These are phyloP conservation scores for Parnassius orleans DNA, from an alignment of 2,888 invertebrate genomes.

Conservation along the genomic window DNA sequence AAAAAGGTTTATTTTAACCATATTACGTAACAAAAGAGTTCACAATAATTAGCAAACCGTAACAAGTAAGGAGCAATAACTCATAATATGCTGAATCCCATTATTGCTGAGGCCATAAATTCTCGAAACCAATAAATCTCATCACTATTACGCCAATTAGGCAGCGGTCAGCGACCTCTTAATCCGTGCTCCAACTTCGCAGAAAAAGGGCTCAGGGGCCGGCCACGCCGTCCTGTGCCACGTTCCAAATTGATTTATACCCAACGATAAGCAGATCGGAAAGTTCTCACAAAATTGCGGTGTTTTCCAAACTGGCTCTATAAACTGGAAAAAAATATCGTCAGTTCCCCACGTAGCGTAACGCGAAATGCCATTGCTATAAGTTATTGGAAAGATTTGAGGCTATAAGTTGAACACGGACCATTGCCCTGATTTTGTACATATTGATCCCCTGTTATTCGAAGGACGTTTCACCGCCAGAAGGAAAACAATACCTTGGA, in stretches of 20 bases:
- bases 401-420: slow-evolving; percentile 54
- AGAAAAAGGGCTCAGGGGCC: slow-evolving; percentile 67
- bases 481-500: slow-evolving; percentile 45
- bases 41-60: slow-evolving; percentile 2
- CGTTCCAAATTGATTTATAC: slow-evolving; percentile 77
- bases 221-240: slow-evolving; percentile 57
- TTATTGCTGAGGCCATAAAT: slow-evolving; percentile 38
- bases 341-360: slow-evolving; percentile 50
- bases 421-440: slow-evolving; percentile 65
- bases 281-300: slow-evolving; percentile 37
- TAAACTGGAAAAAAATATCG: slow-evolving; percentile 51
- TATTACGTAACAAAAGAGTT: neutral
- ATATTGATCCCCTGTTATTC: slow-evolving; percentile 65
- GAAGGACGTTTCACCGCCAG: slow-evolving; percentile 39
- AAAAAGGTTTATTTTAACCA: no score
- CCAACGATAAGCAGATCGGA: slow-evolving; percentile 66
- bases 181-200: slow-evolving; percentile 58
- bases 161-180: slow-evolving; percentile 65
- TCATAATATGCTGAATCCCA: slow-evolving; percentile 31
- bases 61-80: slow-evolving; percentile 22
- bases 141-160: slow-evolving; percentile 76
- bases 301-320: slow-evolving; percentile 15
- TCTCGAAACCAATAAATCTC: slow-evolving; percentile 58
- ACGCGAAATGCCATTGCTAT: slow-evolving; percentile 56
- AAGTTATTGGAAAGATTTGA: slow-evolving; percentile 68